Base-by-base conservation (phyloP, 2,888 invertebrate genomes). In the Callimorpha dominula region DNA sequence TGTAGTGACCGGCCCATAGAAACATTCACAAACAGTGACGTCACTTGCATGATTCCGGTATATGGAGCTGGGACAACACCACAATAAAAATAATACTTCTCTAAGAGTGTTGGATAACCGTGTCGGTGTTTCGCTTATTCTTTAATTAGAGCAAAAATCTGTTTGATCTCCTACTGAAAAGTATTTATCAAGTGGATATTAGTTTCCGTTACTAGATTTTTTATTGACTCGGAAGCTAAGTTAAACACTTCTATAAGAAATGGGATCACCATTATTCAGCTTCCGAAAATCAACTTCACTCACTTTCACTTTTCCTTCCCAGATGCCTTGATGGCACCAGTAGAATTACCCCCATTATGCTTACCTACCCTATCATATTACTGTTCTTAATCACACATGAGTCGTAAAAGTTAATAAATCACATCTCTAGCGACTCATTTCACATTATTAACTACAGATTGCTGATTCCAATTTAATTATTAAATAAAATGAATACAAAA, bases 401-500 rank as follows among this genome's bases (percentile, higher is more conserved):
- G 3, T 66, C 0, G 8, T 64, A 7, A 50, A 52, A 42, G 20
- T 70, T 50, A 60, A 60, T 40, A 65, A 67, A 65, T 50, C 57
- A 57, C 31, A 31, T 31, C 31, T 31, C 31, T 31, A 31, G 31
- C 31, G 1, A 31, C 31, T 31, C 31, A 31, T 31, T 31, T 2
- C 31, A 31, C 31, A 31, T 31, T 2, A 31, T 31, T 31, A 31
- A 31, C 2, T 31, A 1, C 31, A 1, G 2, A 31, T 31, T 31
- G 31, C 31, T 2, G 31, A 31, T 31, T 31, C 31, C 31, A 31
- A 31, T 31, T 31, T 31, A 1, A 1, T 46, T 46, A 3, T 46
- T 46, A 46, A 46, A 6, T 46, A 9, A 43, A 43, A 46, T 46
- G 1, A 46, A 46, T 50, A 65, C 67, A 70, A 77, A 72, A 80